Conservation (phyloP, 2,888 invertebrate genomes). For the Parelbella ahira region DNA sequence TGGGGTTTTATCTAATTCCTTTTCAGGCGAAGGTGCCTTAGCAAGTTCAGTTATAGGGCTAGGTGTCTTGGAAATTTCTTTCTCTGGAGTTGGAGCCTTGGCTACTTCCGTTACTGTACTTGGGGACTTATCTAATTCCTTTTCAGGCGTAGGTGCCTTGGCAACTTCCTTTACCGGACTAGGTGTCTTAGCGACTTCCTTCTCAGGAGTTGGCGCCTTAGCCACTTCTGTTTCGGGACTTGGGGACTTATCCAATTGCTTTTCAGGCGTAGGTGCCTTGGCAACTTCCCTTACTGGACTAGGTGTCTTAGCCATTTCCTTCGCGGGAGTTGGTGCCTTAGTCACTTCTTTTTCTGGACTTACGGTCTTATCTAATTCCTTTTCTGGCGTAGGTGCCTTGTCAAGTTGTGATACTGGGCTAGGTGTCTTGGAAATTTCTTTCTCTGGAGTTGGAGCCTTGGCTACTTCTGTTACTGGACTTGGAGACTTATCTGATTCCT, state of each 20-base stretch:
- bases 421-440: slow-evolving; percentile 2
- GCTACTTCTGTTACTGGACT: slow-evolving; percentile 20
- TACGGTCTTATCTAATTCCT: slow-evolving; percentile 19
- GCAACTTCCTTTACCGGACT: neutral
- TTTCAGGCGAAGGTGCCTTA: slow-evolving; percentile 12
- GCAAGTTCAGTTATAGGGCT: slow-evolving; percentile 8
- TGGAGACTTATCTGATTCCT: slow-evolving; percentile 5
- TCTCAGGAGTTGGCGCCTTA: neutral
- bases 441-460: neutral
- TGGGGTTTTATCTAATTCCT: neutral
- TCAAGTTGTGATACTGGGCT: neutral
- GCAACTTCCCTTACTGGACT: neutral
- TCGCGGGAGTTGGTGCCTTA: neutral
- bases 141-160: neutral
- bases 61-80: neutral
- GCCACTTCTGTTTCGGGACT: neutral
- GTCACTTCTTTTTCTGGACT: neutral
- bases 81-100: neutral
- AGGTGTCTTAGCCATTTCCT: neutral
- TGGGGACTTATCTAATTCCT: too few relatives aligned
- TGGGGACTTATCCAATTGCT: too few relatives aligned
- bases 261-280: neutral
- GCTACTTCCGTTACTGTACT: too few relatives aligned
- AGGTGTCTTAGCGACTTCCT: neutral
- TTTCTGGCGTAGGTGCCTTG: slow-evolving; percentile 3